Percentiles rank a stretch among this genome's conserved stretches.
These are phyloP conservation scores for Gerris lacustris DNA, from an alignment of 2,888 invertebrate species.

Conservation along the genomic window DNA sequence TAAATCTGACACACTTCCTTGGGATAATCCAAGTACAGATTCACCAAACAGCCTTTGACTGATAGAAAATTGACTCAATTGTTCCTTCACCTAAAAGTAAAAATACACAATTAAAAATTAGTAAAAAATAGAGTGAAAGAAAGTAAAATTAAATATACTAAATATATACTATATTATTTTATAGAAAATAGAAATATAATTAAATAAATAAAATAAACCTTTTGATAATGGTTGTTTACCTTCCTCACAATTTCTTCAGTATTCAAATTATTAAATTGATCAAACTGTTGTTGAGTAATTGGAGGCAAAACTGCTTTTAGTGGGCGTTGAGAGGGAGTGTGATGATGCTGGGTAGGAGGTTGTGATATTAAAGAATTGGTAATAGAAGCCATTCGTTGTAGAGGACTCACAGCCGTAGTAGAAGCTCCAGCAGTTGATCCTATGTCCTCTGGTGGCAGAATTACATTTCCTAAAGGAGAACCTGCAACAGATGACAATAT, in stretches of 20 bases:
- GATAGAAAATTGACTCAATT: slow-evolving; percentile 87
- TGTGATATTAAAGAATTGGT: slow-evolving; percentile 92
- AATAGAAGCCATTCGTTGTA: slow-evolving; percentile 95
- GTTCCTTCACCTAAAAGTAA: slow-evolving; percentile 64
- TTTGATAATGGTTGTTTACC: slow-evolving; percentile 35
- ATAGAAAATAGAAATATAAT: no score
- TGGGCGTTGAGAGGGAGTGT: slow-evolving; percentile 71
- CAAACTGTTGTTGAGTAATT: slow-evolving; percentile 97
- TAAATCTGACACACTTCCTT: slow-evolving; percentile 94
- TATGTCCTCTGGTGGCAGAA: slow-evolving; percentile 75
- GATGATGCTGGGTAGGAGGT: slow-evolving; percentile 70
- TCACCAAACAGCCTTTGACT: slow-evolving; percentile 97
- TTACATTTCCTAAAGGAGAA: slow-evolving; percentile 72
- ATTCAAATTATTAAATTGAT: slow-evolving; percentile 92
- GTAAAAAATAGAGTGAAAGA: background rate
- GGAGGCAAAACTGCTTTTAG: slow-evolving; percentile 93
- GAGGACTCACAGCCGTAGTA: slow-evolving; percentile 69
- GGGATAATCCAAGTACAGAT: slow-evolving; percentile 88
- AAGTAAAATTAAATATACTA: no score
- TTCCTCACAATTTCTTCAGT: slow-evolving; percentile 97
- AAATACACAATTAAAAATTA: slow-evolving; percentile 17
- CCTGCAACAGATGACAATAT: slow-evolving; percentile 33
- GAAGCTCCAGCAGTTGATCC: slow-evolving; percentile 38
- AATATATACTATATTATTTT: no score
- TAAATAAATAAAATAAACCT: no score